Conservation (phyloP, 2,113 vertebrate genomes). For the Misgurnus anguillicaudatus region DNA sequence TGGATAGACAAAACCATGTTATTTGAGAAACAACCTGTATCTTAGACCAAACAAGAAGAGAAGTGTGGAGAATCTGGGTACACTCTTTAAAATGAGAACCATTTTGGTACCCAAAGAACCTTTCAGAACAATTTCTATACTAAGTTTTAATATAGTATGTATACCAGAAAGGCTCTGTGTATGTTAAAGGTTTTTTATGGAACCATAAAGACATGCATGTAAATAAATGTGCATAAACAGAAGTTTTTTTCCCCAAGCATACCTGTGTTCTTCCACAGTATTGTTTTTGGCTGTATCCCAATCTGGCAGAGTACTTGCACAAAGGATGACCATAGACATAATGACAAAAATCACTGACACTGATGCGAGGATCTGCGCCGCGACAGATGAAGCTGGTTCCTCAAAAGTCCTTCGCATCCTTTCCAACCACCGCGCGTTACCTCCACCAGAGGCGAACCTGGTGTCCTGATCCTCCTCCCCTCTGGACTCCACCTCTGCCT, state of each 20-base stretch:
- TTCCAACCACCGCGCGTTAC: constrained; percentile 84
- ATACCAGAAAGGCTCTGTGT: too few relatives aligned
- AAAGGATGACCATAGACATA: constrained; percentile 96
- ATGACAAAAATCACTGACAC: constrained; percentile 96
- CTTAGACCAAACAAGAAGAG: neutral
- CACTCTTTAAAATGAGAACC: neutral
- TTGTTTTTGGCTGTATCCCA: constrained; percentile 93
- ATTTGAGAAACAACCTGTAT: neutral
- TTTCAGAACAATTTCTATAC: too few relatives aligned
- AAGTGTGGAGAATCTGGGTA: neutral
- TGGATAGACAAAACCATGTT: neutral
- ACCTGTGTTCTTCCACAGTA: constrained; percentile 95
- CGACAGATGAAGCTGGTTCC: constrained; percentile 93
- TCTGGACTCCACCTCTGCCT: constrained; percentile 66
- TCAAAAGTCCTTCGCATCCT: constrained; percentile 91
- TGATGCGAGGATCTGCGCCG: constrained; percentile 90
- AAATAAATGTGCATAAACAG: too few relatives aligned
- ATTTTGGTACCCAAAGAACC: too few relatives aligned
- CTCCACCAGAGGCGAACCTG: constrained; percentile 42
- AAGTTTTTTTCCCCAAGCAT: constrained; percentile 59
- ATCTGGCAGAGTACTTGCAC: constrained; percentile 95
- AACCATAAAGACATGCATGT: neutral
- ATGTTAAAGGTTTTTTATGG: too few relatives aligned
- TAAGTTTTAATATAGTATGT: too few relatives aligned
- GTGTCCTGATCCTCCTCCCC: constrained; percentile 47